These are phyloP conservation scores for Ictalurus furcatus DNA, from an alignment of 2,113 vertebrate genomes.

Conservation along the genomic window DNA sequence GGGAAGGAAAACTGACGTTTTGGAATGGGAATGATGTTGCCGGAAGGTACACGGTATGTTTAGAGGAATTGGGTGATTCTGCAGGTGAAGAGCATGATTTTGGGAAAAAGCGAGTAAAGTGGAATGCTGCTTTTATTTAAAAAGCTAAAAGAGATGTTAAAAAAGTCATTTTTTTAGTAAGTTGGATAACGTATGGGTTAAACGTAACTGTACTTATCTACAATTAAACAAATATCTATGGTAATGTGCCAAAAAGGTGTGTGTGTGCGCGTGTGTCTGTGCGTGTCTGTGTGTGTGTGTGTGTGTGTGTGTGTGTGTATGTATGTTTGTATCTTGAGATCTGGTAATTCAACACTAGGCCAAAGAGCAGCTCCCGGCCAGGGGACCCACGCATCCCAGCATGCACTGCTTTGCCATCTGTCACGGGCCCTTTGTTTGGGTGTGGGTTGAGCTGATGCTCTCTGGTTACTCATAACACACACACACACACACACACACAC, in stretches of 20 bases:
- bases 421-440: slow-evolving; percentile 48
- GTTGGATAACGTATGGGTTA: neutral
- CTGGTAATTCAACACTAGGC: slow-evolving; percentile 50
- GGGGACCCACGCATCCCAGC: slow-evolving; percentile 53
- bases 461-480: slow-evolving; percentile 60
- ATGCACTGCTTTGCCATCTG: slow-evolving; percentile 57
- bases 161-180: too few relatives aligned
- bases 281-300: neutral
- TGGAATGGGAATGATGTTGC: neutral
- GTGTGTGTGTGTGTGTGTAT: slow-evolving; percentile 19
- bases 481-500: slow-evolving; percentile 52
- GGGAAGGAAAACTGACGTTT: neutral
- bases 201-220: neutral
- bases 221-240: neutral
- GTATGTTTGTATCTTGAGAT: slow-evolving; percentile 42
- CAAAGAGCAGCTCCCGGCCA: slow-evolving; percentile 49
- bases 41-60: neutral
- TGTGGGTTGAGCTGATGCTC: slow-evolving; percentile 51
- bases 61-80: neutral
- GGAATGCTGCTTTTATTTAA: neutral
- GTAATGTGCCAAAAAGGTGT: neutral
- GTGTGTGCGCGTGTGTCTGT: neutral
- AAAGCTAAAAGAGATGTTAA: neutral
- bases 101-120: neutral
- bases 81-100: neutral